Percentiles rank a stretch among this genome's conserved stretches.
Conservation (phyloP, 2,797 vertebrate species). For the Alcedo atthis region DNA sequence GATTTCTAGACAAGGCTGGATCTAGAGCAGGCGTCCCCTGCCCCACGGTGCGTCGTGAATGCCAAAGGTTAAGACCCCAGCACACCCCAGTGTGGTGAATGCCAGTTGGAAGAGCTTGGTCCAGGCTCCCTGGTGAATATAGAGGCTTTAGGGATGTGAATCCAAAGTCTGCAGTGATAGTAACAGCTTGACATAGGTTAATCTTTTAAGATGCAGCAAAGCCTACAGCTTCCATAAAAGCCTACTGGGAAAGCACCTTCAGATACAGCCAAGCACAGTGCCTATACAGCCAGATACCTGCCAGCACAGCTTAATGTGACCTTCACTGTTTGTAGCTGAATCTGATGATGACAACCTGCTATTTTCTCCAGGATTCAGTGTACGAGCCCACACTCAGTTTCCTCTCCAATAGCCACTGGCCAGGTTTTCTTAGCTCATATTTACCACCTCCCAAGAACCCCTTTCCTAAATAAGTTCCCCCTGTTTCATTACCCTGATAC, state of each 20-base stretch:
- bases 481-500: background rate
- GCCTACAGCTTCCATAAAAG: background rate
- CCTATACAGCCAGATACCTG: background rate
- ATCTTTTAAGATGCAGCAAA: background rate
- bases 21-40: background rate
- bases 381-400: background rate
- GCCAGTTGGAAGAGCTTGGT: background rate
- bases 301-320: background rate
- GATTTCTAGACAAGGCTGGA: background rate
- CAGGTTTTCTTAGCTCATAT: conserved; percentile 13
- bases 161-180: background rate
- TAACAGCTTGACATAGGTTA: background rate
- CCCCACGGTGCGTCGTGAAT: background rate
- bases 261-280: background rate
- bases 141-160: rapidly evolving
- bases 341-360: background rate
- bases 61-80: background rate
- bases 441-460: background rate
- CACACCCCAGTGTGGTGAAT: background rate
- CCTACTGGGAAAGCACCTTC: background rate
- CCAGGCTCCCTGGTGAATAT: background rate
- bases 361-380: conserved; percentile 8
- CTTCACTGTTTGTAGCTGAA: background rate
- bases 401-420: background rate
- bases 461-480: conserved; percentile 13